A percentile compares a stretch with the other conserved stretches of the same genome.
phyloP scores from a whole-genome alignment of 1,140 invertebrate genomes.

The Ylistrum balloti region DNA sequence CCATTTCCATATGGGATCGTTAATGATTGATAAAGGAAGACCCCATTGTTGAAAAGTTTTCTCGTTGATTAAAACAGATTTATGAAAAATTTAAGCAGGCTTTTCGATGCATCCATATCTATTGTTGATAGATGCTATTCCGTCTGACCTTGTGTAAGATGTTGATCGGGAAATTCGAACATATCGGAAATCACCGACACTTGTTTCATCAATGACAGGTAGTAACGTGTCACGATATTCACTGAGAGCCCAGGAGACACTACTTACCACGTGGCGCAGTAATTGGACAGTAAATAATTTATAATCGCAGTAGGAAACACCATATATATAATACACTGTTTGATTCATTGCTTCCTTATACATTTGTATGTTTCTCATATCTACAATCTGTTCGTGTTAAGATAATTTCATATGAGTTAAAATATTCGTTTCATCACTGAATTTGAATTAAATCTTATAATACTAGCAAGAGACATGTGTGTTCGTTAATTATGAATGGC shows the following conservation, averaged over 20 bases:
- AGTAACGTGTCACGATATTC: not conserved
- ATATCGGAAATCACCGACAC: not conserved
- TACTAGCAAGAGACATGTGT: not conserved
- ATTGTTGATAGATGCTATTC: not conserved
- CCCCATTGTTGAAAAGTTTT: no score
- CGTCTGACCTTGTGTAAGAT: not conserved
- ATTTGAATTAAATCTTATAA: not conserved
- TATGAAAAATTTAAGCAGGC: no score
- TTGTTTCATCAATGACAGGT: not conserved
- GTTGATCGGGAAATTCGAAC: not conserved
- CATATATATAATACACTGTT: not conserved
- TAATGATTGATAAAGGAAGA: no score
- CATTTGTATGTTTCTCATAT: not conserved
- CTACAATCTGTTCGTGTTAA: not conserved
- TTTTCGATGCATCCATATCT: not conserved
- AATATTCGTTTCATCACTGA: not conserved
- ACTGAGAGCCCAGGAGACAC: not conserved
- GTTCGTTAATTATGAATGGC: not conserved
- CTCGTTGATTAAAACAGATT: no score
- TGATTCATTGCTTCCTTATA: no score
- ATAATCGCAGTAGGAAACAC: not conserved
- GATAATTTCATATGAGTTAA: not conserved
- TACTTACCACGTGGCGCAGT: not conserved
- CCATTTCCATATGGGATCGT: no score
- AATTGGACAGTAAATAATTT: not conserved